These are phyloP conservation scores for Sympetrum striolatum DNA, from an alignment of 2,888 invertebrate genomes.

Conservation along the genomic window DNA sequence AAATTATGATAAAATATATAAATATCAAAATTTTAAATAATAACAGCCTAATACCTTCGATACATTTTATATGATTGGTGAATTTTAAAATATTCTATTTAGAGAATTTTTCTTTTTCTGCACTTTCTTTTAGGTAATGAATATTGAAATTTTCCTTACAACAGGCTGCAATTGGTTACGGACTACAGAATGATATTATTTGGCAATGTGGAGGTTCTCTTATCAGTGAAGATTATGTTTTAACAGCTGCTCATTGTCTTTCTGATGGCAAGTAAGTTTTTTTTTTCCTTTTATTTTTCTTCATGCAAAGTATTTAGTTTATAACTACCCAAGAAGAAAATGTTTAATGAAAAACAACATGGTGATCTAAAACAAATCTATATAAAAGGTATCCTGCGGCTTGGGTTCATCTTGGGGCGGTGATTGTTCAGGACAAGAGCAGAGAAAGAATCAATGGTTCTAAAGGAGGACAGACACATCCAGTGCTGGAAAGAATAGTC, in stretches of 20 bases:
- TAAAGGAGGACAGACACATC: neutral
- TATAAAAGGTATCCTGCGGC: neutral
- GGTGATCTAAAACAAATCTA: too few relatives aligned
- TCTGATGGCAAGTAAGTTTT: neutral
- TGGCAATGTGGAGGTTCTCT: conserved; percentile 73
- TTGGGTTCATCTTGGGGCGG: neutral
- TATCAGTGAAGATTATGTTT: conserved; percentile 68
- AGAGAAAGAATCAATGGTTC: neutral
- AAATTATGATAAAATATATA: too few relatives aligned
- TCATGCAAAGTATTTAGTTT: too few relatives aligned
- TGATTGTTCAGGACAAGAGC: neutral
- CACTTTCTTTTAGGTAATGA: too few relatives aligned
- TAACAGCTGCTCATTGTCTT: conserved; percentile 74
- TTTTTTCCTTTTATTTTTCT: neutral
- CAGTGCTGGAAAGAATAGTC: neutral
- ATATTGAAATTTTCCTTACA: neutral
- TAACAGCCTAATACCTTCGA: too few relatives aligned
- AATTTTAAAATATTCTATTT: too few relatives aligned
- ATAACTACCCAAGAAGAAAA: too few relatives aligned
- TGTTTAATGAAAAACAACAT: too few relatives aligned
- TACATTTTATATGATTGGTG: too few relatives aligned
- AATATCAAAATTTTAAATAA: too few relatives aligned
- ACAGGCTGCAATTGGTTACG: conserved; percentile 49
- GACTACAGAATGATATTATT: conserved; percentile 53
- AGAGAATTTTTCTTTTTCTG: too few relatives aligned